Evolutionary conservation across 2,888 invertebrate species (phyloP), one percentile per base, ranked within the genome.

Genomic region (Julus scandinavius): DNA sequence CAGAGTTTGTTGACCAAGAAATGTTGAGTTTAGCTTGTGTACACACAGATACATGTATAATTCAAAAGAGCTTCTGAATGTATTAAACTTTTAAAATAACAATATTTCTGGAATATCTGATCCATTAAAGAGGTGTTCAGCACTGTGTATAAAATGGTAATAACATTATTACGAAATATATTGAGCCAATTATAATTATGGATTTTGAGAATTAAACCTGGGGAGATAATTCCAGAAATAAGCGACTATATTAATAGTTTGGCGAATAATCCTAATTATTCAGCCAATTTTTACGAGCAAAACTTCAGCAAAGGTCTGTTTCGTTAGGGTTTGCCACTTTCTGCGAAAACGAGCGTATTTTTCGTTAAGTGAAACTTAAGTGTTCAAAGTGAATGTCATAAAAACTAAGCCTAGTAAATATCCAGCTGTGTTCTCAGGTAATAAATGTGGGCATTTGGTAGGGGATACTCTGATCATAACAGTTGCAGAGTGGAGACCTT

Each of bases 381-480:
- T 85, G 40, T 63, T 63, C 63, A 63, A 63, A 85, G 85, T 85
- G 85, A 85, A 87, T 58, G 80, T 40, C 87, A 87, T 87, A 87
- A 87, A 87, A 87, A 83, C n/a, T 87, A 87, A 87, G 87, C 87
- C 84, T 87, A 50, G 87, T 87, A 87, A 87, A 87, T 87, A 87
- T 87, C 87, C 87, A 87, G 87, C 87, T 87, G 87, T 87, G 87
- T 87, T 87, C 49, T 87, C 87, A 87, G 87, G 87, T 87, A 87
- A 87, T 87, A 87, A 87, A 87, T 87, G 87, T 83, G 45, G 84
- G 83, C 83, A 63, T 83, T 84, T 80, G 84, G 84, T 41, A 45
- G 84, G 45, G 87, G 41, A 45, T 80, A 83, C 83, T 87, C 20
- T 29, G 87, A 49, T 83, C 84, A 83, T 87, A 83, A 80, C 87